Evolutionary conservation across 2,113 vertebrate genomes (phyloP).

Genomic region (Dunckerocampus dactyliophorus): DNA sequence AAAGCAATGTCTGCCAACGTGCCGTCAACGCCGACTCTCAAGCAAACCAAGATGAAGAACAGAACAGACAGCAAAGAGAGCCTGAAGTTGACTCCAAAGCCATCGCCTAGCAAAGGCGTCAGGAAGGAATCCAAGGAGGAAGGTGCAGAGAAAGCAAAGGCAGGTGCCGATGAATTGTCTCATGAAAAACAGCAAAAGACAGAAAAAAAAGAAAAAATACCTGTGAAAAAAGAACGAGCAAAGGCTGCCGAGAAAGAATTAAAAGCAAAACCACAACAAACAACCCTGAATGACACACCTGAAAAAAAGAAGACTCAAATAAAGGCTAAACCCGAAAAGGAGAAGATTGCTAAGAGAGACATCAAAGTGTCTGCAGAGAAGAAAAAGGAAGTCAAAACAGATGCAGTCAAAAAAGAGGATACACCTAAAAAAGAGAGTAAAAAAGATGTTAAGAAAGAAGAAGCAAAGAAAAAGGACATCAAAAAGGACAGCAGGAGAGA

Average conservation of each 20-base stretch:
- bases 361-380: conserved; percentile 82
- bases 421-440: conserved; percentile 76
- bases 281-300: conserved; percentile 70
- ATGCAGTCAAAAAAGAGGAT: conserved; percentile 74
- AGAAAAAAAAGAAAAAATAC: conserved; percentile 87
- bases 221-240: conserved; percentile 79
- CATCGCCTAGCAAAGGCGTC: conserved; percentile 75
- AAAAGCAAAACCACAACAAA: conserved; percentile 74
- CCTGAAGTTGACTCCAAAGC: conserved; percentile 81
- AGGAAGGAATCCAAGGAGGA: conserved; percentile 89
- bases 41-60: conserved; percentile 88
- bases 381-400: conserved; percentile 79
- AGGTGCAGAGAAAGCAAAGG: conserved; percentile 75
- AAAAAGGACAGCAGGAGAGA: conserved; percentile 82
- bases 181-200: conserved; percentile 79
- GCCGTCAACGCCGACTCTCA: conserved; percentile 74
- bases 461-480: conserved; percentile 74
- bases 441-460: conserved; percentile 85
- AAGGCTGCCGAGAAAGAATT: conserved; percentile 79
- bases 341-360: conserved; percentile 84
- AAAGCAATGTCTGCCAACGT: conserved; percentile 78
- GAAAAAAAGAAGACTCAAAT: conserved; percentile 83
- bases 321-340: conserved; percentile 80
- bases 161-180: conserved; percentile 51
- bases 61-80: conserved; percentile 91